Base-by-base conservation (phyloP, 2,113 vertebrate species). In the Albula glossodonta region DNA sequence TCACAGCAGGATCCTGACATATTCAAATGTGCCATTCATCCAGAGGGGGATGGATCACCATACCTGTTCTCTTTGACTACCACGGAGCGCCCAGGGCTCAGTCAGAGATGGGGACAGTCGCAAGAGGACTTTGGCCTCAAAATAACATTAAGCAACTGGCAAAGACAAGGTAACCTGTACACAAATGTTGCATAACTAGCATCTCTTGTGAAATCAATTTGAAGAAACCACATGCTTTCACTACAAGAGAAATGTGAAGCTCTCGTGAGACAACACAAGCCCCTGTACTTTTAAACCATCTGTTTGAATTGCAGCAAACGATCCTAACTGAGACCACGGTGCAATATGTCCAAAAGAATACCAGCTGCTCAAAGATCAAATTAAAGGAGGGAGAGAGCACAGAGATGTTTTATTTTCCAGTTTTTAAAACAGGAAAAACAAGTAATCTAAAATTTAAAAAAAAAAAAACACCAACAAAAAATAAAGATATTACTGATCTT, bases 1-100 rank as follows among this genome's bases (percentile, higher is more conserved):
- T 9, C 81, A 41, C 81, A 83, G 81, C 25, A 31, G 81, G 81
- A 60, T 19, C 81, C 56, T 83, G 81, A 83, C 81, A 81, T 83
- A 60, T 83, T 83, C 56, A 63, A 83, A 84, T 56, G 51, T n/a
- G 17, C 70, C 41, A 60, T 10, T 12, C 51, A 2, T 2, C 48
- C 83, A 78, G 60, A n/a, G 66, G 31, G 31, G 12, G 78, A 1
- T 1, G 66, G 22, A 12, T 17, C 50, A 77, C n/a, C 19, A 41
- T 0, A 3, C 19, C 50, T 52, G 4, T 31, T 81, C 5, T 49
- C 22, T 78, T 22, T 31, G n/a, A 31, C 31, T 41, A 41, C 31
- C 31, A 3, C 60, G 5, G 11, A 15, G 3, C 10, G 56, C 11
- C 60, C 2, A 7, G 60, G 60, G 17, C 60, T 5, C 15, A 4